Base-by-base conservation (phyloP, 2,888 invertebrate genomes). In the Nomada ruficornis region DNA sequence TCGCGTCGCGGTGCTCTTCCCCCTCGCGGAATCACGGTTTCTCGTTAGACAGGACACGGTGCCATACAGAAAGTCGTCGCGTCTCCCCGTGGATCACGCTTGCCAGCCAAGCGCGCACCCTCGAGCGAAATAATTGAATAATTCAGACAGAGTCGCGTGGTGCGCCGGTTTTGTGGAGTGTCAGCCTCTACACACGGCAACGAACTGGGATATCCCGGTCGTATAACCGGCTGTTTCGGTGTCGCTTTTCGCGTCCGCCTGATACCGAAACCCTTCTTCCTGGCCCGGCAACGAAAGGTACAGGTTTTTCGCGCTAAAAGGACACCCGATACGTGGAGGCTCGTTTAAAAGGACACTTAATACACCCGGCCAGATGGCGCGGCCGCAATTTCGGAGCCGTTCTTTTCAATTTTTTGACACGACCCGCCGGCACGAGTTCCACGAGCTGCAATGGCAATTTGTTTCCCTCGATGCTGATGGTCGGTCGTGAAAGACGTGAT, bases 61-160 rank as follows among this genome's bases (percentile, higher is more conserved):
- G 77, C 65, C 82, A 26, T 13, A 55, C 68, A n/a, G 65, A 60
- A 36, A 57, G 64, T 44, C 57, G 57, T 63, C 69, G 77, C 70
- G 81, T 72, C 79, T 80, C 70, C 73, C 50, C 52, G 59, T 62
- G 77, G 74, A 79, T 62, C 85, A 85, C 69, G 72, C 76, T 74
- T 72, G 78, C 76, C 64, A 68, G 59, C 79, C 57, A 68, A 62
- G 60, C 74, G 71, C 78, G 26, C 69, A 67, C 77, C 71, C 70
- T 64, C 64, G 57, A 29, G 71, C 77, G 70, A 86, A 82, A 82
- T 86, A 88, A 86, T 88, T 87, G 86, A 87, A 87, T 87, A 86
- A 87, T 87, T 86, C 88, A 87, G 72, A 23, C 77, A 15, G 60
- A 82, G 80, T 64, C 77, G 70, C 70, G 73, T 55, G 62, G 60